Percentiles rank a stretch among this genome's conserved stretches.
Conservation (phyloP, 2,797 vertebrate species). For the Cichlasoma orientale region DNA sequence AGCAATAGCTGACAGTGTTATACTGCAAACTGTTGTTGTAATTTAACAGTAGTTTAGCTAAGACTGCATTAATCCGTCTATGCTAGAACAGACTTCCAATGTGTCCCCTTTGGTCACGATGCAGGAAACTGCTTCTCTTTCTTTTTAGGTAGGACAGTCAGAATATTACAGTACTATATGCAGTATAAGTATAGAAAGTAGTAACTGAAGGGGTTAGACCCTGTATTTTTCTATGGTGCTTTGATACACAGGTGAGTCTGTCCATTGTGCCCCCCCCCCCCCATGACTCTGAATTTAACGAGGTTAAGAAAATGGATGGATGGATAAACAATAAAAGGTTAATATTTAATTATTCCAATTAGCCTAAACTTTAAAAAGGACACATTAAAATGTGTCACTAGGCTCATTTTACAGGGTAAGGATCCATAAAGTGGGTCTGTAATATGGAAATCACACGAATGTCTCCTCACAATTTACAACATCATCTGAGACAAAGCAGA, state of each 20-base stretch:
- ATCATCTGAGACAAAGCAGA: neutral
- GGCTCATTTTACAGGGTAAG: too few relatives aligned
- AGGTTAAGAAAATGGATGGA: neutral
- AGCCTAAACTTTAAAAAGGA: neutral
- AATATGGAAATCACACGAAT: neutral
- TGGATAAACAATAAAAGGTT: neutral
- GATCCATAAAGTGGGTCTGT: too few relatives aligned
- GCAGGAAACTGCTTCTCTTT: too few relatives aligned
- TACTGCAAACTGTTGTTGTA: neutral
- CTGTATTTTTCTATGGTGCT: fast-evolving
- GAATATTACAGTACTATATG: too few relatives aligned
- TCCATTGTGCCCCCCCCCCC: neutral
- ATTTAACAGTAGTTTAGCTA: neutral
- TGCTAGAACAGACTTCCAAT: too few relatives aligned
- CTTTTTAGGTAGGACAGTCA: too few relatives aligned
- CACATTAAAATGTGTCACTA: neutral
- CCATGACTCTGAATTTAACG: fast-evolving
- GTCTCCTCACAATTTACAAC: neutral
- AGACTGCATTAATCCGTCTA: too few relatives aligned
- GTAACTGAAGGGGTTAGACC: too few relatives aligned
- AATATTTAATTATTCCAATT: neutral
- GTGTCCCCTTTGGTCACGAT: too few relatives aligned
- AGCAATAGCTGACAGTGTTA: neutral
- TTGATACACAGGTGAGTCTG: neutral
- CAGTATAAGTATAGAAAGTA: too few relatives aligned